Evolutionary conservation across 2,113 vertebrate genomes (phyloP).

Genomic region (Solenodon paradoxus): DNA sequence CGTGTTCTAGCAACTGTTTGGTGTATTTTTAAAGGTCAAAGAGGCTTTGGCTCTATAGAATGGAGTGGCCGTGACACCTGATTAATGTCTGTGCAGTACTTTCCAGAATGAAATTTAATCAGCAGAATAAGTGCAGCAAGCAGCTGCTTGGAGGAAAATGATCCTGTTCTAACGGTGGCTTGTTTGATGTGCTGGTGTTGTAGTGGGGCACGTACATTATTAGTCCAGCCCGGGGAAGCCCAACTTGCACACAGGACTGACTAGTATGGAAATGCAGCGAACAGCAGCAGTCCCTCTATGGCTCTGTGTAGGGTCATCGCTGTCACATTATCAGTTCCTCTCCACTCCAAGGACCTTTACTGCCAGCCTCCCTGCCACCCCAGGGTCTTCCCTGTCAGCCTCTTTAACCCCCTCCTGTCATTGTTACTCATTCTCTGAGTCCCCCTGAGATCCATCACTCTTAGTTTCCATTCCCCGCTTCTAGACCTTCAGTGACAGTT

Average conservation of each 20-base stretch:
- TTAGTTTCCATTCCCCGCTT: not conserved
- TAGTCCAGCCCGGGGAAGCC: constrained; percentile 50
- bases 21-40: constrained; percentile 76
- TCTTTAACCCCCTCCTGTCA: not conserved
- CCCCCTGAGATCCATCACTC: not conserved
- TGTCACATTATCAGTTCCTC: constrained; percentile 31
- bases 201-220: constrained; percentile 68
- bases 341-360: constrained; percentile 12
- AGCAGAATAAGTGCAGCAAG: constrained; percentile 78
- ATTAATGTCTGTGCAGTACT: constrained; percentile 74
- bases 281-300: not conserved
- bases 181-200: constrained; percentile 75
- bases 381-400: constrained; percentile 1
- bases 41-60: constrained; percentile 76
- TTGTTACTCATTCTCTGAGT: not conserved
- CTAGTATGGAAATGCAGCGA: constrained; percentile 32
- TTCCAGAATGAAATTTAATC: constrained; percentile 79
- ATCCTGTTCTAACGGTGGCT: constrained; percentile 73
- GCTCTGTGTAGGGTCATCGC: not conserved
- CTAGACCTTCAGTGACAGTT: constrained; percentile 39
- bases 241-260: constrained; percentile 36
- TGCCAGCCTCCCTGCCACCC: constrained; percentile 16
- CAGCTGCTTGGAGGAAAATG: constrained; percentile 76
- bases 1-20: constrained; percentile 72
- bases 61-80: constrained; percentile 72